Conservation (phyloP, 2,797 vertebrate genomes). For the Xiphorhynchus erythropygius region DNA sequence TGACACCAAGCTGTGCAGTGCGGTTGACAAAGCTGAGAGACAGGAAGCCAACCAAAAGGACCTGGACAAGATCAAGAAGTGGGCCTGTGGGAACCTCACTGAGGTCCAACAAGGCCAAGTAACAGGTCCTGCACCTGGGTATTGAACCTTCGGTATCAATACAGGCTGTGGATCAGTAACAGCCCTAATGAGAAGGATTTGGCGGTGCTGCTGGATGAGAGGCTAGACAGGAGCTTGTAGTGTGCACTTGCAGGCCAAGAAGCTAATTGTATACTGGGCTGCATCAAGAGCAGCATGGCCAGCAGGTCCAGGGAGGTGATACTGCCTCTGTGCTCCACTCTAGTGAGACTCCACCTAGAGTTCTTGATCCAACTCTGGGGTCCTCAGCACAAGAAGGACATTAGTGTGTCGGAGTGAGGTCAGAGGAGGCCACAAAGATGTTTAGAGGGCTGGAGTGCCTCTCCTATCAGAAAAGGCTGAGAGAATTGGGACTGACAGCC, state of each 20-base stretch:
- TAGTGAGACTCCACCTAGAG: not conserved
- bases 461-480: not conserved
- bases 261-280: fast-evolving
- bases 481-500: not conserved
- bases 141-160: not conserved
- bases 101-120: not conserved
- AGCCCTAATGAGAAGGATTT: not conserved
- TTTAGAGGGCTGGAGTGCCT: not conserved
- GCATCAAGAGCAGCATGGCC: fast-evolving
- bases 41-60: not conserved
- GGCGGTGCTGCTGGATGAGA: not conserved
- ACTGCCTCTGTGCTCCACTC: not conserved
- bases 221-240: not conserved
- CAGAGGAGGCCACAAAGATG: not conserved
- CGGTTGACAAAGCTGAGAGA: not conserved
- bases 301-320: not conserved
- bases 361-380: not conserved
- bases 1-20: not conserved
- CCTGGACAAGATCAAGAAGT: not conserved
- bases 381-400: not conserved
- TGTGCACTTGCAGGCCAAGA: not conserved
- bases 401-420: not conserved
- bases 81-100: not conserved
- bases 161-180: not conserved
- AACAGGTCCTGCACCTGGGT: not conserved